These are phyloP conservation scores for Ptilonorhynchus violaceus DNA, from an alignment of 2,113 vertebrate genomes.

Conservation along the genomic window DNA sequence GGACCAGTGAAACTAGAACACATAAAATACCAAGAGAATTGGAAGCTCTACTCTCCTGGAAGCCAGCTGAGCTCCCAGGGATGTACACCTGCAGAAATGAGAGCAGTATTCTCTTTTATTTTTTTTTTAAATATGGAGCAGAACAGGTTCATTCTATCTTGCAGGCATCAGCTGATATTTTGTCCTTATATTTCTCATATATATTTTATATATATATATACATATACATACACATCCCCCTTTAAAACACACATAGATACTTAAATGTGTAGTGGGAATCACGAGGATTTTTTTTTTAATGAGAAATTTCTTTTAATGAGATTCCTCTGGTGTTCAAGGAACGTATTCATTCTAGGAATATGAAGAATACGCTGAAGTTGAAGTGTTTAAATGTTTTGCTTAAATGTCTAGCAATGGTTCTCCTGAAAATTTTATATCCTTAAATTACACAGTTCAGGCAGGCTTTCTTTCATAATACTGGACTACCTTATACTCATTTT, in stretches of 20 bases:
- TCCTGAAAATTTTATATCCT: slow-evolving; percentile 5
- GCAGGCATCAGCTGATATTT: neutral
- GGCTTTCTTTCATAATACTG: neutral
- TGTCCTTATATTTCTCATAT: neutral
- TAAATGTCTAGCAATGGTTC: neutral
- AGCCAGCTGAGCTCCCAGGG: neutral
- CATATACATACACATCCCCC: neutral
- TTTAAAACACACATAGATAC: neutral
- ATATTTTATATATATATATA: fast-evolving
- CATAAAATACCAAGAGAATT: neutral
- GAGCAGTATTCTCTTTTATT: neutral
- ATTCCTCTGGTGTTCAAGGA: neutral
- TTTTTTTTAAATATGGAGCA: neutral
- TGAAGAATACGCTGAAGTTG: neutral
- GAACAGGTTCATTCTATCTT: neutral
- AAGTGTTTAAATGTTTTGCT: slow-evolving; percentile 14
- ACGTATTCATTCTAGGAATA: neutral
- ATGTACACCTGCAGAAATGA: neutral
- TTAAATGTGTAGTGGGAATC: neutral
- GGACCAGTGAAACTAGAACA: neutral
- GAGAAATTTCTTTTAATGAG: neutral
- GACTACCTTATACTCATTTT: neutral
- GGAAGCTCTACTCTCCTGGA: neutral
- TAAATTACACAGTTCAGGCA: neutral
- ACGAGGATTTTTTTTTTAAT: neutral